Conservation (phyloP, 2,888 invertebrate genomes). For the Pterostichus niger region DNA sequence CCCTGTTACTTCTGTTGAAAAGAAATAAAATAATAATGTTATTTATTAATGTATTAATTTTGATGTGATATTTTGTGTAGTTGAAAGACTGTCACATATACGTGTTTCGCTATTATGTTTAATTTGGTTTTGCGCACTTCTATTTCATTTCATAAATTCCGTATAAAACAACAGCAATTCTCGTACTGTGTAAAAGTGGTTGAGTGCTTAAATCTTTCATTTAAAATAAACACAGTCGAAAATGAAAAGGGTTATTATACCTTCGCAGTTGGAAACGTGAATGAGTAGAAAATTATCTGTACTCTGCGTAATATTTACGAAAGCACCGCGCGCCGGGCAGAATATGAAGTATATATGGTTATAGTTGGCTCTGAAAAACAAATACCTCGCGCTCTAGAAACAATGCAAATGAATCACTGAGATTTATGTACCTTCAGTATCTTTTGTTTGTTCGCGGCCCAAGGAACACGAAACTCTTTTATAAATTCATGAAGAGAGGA, state of each 20-base stretch:
- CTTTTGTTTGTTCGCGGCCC: conserved; percentile 64
- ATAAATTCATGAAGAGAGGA: conserved; percentile 61
- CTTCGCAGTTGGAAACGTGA: conserved; percentile 16
- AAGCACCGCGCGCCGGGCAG: conserved; percentile 35
- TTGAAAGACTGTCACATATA: no score
- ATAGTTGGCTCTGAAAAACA: conserved; percentile 62
- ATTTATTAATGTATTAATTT: no score
- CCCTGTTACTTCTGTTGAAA: no score
- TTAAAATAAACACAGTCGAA: conserved; percentile 46
- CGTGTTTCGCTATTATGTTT: background rate
- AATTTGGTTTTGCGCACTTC: conserved; percentile 16
- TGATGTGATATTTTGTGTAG: no score
- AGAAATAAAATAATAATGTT: no score
- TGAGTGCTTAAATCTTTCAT: conserved; percentile 54
- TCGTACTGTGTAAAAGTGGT: conserved; percentile 44
- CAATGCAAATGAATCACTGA: conserved; percentile 65
- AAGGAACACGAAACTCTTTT: conserved; percentile 64
- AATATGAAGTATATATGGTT: conserved; percentile 60
- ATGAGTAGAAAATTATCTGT: conserved; percentile 53
- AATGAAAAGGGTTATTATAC: conserved; percentile 59
- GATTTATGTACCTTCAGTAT: conserved; percentile 65
- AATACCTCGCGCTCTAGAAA: conserved; percentile 63
- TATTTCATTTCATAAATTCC: conserved; percentile 15
- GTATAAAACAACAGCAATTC: conserved; percentile 9
- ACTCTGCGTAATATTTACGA: conserved; percentile 55